phyloP scores from a whole-genome alignment of 2,888 invertebrate genomes.

The Nesidiocoris tenuis region DNA sequence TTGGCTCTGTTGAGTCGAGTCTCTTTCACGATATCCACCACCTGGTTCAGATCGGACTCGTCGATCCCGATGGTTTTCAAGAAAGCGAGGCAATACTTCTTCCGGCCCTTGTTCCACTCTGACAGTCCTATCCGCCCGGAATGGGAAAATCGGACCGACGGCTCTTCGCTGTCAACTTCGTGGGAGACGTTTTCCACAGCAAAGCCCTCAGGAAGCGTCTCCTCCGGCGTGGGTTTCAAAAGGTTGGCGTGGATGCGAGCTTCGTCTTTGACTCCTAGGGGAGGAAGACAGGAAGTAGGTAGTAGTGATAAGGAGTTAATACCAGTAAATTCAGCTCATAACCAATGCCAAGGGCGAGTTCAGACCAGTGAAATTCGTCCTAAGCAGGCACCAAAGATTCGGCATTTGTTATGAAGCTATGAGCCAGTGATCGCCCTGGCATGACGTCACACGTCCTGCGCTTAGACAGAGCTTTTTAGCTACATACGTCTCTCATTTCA shows the following conservation, averaged over 20 bases:
- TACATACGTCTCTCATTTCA: too few species aligned
- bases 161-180: slow-evolving; percentile 3
- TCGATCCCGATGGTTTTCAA: slow-evolving; percentile 55
- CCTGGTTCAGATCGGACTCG: slow-evolving; percentile 54
- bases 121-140: background rate
- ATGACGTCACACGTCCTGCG: too few species aligned
- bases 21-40: slow-evolving; percentile 55
- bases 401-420: too few species aligned
- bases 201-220: background rate
- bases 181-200: background rate
- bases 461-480: too few species aligned
- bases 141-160: background rate
- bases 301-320: too few species aligned
- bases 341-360: too few species aligned
- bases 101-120: slow-evolving; percentile 43
- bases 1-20: slow-evolving; percentile 55
- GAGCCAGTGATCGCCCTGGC: too few species aligned
- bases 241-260: slow-evolving; percentile 13
- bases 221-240: background rate
- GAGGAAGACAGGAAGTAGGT: too few species aligned
- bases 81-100: slow-evolving; percentile 53
- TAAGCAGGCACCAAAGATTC: too few species aligned
- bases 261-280: slow-evolving; percentile 32
- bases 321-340: too few species aligned
- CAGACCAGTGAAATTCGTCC: too few species aligned